A percentile compares a stretch with the other conserved stretches of the same genome.
These are phyloP conservation scores for Euzetes globulus DNA, from an alignment of 2,888 invertebrate species.

Conservation along the genomic window DNA sequence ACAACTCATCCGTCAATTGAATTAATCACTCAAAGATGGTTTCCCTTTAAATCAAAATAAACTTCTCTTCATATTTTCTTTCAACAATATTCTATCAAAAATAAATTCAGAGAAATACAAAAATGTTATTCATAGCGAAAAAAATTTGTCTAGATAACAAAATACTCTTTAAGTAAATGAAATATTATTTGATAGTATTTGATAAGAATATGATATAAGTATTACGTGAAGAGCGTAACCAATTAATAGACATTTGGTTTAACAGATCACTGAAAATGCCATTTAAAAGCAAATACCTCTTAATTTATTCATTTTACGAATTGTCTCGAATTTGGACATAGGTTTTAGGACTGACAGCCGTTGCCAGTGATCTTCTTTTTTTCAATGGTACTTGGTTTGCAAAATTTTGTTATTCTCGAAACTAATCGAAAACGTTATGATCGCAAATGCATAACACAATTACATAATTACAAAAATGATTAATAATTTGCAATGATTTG, in stretches of 20 bases:
- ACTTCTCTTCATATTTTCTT: neutral
- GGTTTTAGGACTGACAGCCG: too few species aligned
- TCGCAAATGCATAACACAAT: neutral
- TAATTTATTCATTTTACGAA: neutral
- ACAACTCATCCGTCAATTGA: neutral
- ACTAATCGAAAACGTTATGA: neutral
- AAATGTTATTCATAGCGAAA: neutral
- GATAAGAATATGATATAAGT: too few species aligned
- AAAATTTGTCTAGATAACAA: neutral
- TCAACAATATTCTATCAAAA: neutral
- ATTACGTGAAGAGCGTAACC: too few species aligned
- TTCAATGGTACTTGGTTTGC: neutral
- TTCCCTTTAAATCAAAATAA: neutral
- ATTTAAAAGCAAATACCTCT: neutral
- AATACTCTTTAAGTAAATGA: too few species aligned
- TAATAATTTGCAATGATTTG: too few species aligned
- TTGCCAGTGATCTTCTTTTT: too few species aligned
- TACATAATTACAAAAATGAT: too few species aligned
- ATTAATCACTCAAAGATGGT: neutral
- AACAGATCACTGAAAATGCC: too few species aligned
- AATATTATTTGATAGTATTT: too few species aligned
- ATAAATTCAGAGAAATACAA: neutral
- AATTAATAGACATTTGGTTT: too few species aligned
- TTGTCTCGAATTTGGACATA: neutral
- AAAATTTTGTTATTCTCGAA: neutral